A percentile compares a stretch with the other conserved stretches of the same genome.
Conservation (phyloP, 2,113 vertebrate species). For the Corythaixoides concolor region DNA sequence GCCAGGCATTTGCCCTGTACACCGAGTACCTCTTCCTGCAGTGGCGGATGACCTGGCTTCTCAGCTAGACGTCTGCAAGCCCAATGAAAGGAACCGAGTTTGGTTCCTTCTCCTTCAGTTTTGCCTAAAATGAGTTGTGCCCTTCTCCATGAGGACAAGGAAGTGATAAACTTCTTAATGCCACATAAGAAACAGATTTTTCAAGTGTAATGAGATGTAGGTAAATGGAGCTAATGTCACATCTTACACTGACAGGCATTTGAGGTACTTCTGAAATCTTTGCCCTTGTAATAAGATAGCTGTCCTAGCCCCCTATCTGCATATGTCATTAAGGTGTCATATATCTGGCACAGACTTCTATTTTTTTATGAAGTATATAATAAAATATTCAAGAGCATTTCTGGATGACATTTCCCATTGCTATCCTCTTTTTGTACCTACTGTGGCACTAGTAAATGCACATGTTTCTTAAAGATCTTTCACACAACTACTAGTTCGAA, state of each 20-base stretch:
- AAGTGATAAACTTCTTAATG: no score
- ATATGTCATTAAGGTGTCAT: fast-evolving
- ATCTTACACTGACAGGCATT: fast-evolving
- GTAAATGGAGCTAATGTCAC: fast-evolving
- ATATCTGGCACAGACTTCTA: neutral
- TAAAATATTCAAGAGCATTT: neutral
- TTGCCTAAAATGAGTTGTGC: fast-evolving
- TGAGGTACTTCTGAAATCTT: neutral
- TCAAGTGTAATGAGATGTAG: no score
- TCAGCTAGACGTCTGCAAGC: fast-evolving
- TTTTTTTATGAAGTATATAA: neutral
- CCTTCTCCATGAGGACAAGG: fast-evolving
- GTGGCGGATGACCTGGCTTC: neutral
- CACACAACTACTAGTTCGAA: fast-evolving
- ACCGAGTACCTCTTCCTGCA: neutral
- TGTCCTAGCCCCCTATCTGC: neutral
- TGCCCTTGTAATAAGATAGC: neutral
- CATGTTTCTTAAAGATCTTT: neutral
- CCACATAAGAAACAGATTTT: neutral
- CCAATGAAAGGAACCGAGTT: fast-evolving
- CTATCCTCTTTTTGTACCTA: neutral
- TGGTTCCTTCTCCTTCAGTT: neutral
- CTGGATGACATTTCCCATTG: neutral
- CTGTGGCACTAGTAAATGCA: neutral
- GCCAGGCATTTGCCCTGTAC: fast-evolving